A percentile compares a stretch with the other conserved stretches of the same genome.
phyloP scores from a whole-genome alignment of 2,888 invertebrate species.

The Watsonalla cultraria region DNA sequence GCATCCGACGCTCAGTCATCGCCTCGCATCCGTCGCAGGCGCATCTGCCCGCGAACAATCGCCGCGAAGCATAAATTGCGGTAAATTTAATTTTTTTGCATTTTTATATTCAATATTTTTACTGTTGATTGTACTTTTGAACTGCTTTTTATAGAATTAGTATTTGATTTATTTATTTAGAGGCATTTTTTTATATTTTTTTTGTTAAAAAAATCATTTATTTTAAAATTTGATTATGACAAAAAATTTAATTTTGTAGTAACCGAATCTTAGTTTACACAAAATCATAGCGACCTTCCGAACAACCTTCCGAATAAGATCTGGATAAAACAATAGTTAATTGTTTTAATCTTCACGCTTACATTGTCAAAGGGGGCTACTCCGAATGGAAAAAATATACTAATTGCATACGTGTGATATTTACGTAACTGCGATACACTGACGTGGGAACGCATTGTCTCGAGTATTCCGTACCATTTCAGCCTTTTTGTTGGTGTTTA shows the following conservation, averaged over 20 bases:
- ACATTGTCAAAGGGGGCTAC: conserved; percentile 52
- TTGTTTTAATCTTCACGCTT: conserved; percentile 41
- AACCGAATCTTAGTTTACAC: conserved; percentile 25
- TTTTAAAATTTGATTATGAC: too few relatives aligned
- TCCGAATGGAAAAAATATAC: conserved; percentile 51
- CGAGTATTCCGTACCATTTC: conserved; percentile 12
- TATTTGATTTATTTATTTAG: background rate
- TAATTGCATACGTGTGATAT: conserved; percentile 48
- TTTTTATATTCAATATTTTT: conserved; percentile 16
- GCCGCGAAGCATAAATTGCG: conserved; percentile 3
- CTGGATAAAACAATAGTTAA: conserved; percentile 34
- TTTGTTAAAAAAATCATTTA: too few relatives aligned
- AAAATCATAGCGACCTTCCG: conserved; percentile 27
- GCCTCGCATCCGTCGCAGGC: conserved; percentile 38
- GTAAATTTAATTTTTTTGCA: conserved; percentile 26
- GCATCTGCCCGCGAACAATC: conserved; percentile 38
- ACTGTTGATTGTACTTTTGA: background rate
- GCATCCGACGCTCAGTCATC: conserved; percentile 33
- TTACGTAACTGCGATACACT: conserved; percentile 54
- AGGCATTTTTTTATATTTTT: background rate
- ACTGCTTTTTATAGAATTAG: background rate
- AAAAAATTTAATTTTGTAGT: conserved; percentile 15
- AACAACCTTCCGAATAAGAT: conserved; percentile 27
- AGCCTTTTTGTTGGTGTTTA: conserved; percentile 17
- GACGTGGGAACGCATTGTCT: conserved; percentile 47